Base-by-base conservation (phyloP, 37 sponge, comb jelly and placozoan species). In the Aphrocallistes beatrix region DNA sequence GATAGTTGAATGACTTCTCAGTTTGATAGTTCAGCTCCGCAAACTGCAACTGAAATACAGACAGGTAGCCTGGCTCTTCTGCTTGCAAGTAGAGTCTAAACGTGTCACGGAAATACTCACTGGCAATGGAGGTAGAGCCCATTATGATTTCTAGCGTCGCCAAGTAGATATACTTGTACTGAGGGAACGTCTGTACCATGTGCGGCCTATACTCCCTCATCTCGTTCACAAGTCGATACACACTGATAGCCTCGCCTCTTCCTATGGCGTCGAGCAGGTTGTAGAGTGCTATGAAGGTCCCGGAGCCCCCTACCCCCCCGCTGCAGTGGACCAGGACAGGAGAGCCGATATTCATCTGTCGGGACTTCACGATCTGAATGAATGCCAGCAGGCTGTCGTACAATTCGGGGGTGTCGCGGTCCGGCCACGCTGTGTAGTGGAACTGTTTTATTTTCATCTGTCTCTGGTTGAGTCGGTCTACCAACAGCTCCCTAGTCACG, bases 91-190 rank as follows among this genome's bases (percentile, higher is more conserved):
- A 60, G 28, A 60, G 8, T 25, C 75, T 60, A 30, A 32, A 60
- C n/a, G 75, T 60, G 21, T 60, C 75, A 32, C 75, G 25, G n/a
- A 32, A 60, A 19, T 60, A 19, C 75, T 60, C 75, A 60, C 21
- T 28, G 34, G n/a, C 3, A 60, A 60, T 60, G 8, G 75, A 60
- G 8, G 75, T 60, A 60, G 28, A 60, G 3, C 75, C 75, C 75
- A 60, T 60, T 19, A 60, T 60, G 3, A 60, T 60, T 30, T 60
- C 75, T 3, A 60, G 75, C n/a, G n/a, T 60, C 8, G 75, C 75
- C 25, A 60, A 30, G 75, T 60, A 60, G 8, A 60, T 60, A 30
- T 60, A 60, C 75, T 60, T 60, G 75, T 60, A 60, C n/a, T 60
- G 75, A 1, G 21, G 34, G 75, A 60, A 60, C 34, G 75, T 60